Evolutionary conservation across 30 jellyfish, hydroid and myxozoan species (phyloP), one percentile per base, ranked within the genome.

Genomic region (Turritopsis rubra): DNA sequence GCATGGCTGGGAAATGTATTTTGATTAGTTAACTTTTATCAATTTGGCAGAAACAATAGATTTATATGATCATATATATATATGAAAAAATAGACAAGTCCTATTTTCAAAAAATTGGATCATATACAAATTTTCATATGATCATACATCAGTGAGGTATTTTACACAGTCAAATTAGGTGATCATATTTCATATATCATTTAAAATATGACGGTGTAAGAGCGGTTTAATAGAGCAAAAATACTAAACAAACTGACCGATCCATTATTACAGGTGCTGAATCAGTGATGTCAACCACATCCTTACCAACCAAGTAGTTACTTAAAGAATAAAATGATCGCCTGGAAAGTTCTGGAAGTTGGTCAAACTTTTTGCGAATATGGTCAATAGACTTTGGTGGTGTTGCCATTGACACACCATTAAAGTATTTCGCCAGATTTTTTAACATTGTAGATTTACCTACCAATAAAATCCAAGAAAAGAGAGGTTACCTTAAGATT

Each of bases 201-300:
- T n/a, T n/a, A n/a, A n/a, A n/a, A n/a, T n/a, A n/a, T n/a, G n/a
- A n/a, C n/a, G n/a, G n/a, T n/a, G n/a, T n/a, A n/a, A n/a, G n/a
- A 41, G 60, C 5, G 60, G 60, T 3, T 3, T 41, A 13, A 3
- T 3, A 41, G 60, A 41, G 60, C 13, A 41, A 41, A 13, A 41
- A 41, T 41, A 41, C 9, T 13, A 3, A 5, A 3, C 13, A 41
- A 41, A 41, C 82, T 24, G 28, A 82, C 88, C 88, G 70, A 52
- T 82, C 88, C 85, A 82, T 23, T 29, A 82, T 85, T 16, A 82
- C 88, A 25, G 88, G 88, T 24, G 66, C 30, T 25, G 88, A 23
- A 25, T 71, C 86, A 21, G 71, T 21, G 22, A 52, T 29, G 9
- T 82, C 31, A 0, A 65, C 18, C 24, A 82, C 65, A 16, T 82